These are phyloP conservation scores for Diaphora mendica DNA, from an alignment of 2,888 invertebrate genomes.

Conservation along the genomic window DNA sequence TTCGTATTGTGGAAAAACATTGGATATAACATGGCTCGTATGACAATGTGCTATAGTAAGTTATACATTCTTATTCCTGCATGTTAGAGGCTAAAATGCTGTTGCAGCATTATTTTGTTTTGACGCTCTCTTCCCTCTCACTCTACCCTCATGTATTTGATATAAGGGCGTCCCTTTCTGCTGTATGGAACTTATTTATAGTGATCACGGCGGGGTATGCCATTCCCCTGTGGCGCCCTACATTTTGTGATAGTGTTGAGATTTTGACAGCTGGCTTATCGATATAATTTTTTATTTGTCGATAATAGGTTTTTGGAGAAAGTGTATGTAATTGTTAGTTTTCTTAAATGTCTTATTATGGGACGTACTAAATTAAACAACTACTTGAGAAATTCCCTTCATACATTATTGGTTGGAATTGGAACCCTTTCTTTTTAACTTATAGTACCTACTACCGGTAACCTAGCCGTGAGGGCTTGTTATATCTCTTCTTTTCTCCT, in stretches of 20 bases:
- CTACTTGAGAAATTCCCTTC: not conserved
- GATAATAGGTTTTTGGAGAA: constrained; percentile 3
- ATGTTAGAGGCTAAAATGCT: constrained; percentile 58
- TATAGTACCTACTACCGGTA: too few species aligned
- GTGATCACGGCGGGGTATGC: constrained; percentile 64
- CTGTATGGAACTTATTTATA: constrained; percentile 73
- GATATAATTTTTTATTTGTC: constrained; percentile 34
- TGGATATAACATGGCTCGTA: constrained; percentile 41
- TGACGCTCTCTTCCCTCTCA: constrained; percentile 59
- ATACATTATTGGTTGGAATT: not conserved
- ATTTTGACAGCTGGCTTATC: constrained; percentile 43
- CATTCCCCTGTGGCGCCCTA: constrained; percentile 77
- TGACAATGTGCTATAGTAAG: constrained; percentile 42
- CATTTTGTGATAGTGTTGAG: constrained; percentile 69
- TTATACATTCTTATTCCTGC: constrained; percentile 49
- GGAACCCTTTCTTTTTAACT: not conserved
- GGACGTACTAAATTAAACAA: not conserved
- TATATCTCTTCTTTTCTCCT: not conserved
- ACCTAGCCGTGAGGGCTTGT: not conserved
- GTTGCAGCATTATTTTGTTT: constrained; percentile 48
- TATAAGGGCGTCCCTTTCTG: constrained; percentile 61
- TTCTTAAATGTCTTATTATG: not conserved
- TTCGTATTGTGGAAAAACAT: constrained; percentile 29
- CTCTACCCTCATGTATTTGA: constrained; percentile 53
- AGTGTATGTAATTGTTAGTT: too few species aligned